A percentile compares a stretch with the other conserved stretches of the same genome.
Evolutionary conservation across 2,113 vertebrate genomes (phyloP).

Genomic region (Brachionichthys hirsutus): DNA sequence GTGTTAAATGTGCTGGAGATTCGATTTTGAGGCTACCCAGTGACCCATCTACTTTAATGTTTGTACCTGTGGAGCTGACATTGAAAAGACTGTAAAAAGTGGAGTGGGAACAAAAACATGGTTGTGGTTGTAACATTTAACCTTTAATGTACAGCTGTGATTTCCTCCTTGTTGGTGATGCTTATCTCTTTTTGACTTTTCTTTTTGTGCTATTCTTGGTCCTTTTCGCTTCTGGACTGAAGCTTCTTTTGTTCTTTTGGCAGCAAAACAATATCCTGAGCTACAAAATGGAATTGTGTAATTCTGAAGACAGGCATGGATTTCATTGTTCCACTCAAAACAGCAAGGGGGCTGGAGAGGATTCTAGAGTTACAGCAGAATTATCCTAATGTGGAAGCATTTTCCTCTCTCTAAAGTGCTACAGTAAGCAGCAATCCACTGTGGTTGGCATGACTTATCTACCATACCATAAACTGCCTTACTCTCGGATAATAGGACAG

Average conservation of each 20-base stretch:
- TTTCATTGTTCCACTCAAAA: slow-evolving; percentile 47
- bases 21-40: slow-evolving; percentile 42
- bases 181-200: slow-evolving; percentile 70
- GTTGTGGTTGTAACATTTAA: slow-evolving; percentile 65
- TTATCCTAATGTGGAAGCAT: slow-evolving; percentile 33
- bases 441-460: slow-evolving; percentile 59
- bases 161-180: slow-evolving; percentile 65
- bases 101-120: slow-evolving; percentile 29
- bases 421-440: slow-evolving; percentile 48
- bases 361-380: slow-evolving; percentile 23
- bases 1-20: slow-evolving; percentile 41
- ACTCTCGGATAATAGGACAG: slow-evolving; percentile 47
- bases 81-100: slow-evolving; percentile 39
- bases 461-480: slow-evolving; percentile 73
- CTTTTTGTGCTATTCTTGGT: slow-evolving; percentile 64
- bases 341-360: slow-evolving; percentile 26
- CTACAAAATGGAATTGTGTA: slow-evolving; percentile 45
- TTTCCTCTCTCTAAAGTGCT: slow-evolving; percentile 40
- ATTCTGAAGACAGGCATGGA: slow-evolving; percentile 34
- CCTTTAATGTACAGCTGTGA: slow-evolving; percentile 78
- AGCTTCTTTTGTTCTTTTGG: slow-evolving; percentile 55
- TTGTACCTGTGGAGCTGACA: slow-evolving; percentile 44
- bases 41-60: slow-evolving; percentile 48
- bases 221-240: slow-evolving; percentile 59
- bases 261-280: slow-evolving; percentile 55